A percentile compares a stretch with the other conserved stretches of the same genome.
These are phyloP conservation scores for Caretta caretta DNA, from an alignment of 2,113 vertebrate genomes.

Conservation along the genomic window DNA sequence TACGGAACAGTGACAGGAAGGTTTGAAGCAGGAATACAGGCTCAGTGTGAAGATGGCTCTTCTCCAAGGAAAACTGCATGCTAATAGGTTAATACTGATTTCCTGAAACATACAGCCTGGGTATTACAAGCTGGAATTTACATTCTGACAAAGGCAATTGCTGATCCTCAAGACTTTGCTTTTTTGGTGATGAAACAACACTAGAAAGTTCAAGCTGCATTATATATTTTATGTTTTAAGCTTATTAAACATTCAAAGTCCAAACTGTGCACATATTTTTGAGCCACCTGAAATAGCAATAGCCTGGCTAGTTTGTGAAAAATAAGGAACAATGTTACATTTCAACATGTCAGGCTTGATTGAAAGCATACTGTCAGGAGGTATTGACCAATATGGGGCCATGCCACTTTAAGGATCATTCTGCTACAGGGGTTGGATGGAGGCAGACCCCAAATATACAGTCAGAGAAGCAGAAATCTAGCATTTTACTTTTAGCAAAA, in stretches of 20 bases:
- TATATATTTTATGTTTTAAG: slow-evolving; percentile 75
- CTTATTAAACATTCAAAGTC: slow-evolving; percentile 75
- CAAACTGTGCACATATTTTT: slow-evolving; percentile 69
- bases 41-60: slow-evolving; percentile 82
- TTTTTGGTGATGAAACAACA: slow-evolving; percentile 76
- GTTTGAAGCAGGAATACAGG: slow-evolving; percentile 74
- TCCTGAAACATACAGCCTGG: slow-evolving; percentile 78
- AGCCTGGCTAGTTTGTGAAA: slow-evolving; percentile 42
- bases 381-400: neutral
- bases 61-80: slow-evolving; percentile 84
- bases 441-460: neutral
- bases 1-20: slow-evolving; percentile 84
- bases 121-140: slow-evolving; percentile 80
- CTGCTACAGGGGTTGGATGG: neutral
- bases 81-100: slow-evolving; percentile 79
- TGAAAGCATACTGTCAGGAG: neutral
- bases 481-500: neutral
- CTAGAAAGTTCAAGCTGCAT: slow-evolving; percentile 73
- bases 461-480: neutral
- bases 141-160: slow-evolving; percentile 72
- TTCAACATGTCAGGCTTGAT: slow-evolving; percentile 43
- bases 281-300: slow-evolving; percentile 79
- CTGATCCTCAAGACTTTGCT: slow-evolving; percentile 70
- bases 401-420: neutral
- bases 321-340: slow-evolving; percentile 41